phyloP scores from a whole-genome alignment of 2,888 invertebrate species.

The Trichogramma dendrolimi region DNA sequence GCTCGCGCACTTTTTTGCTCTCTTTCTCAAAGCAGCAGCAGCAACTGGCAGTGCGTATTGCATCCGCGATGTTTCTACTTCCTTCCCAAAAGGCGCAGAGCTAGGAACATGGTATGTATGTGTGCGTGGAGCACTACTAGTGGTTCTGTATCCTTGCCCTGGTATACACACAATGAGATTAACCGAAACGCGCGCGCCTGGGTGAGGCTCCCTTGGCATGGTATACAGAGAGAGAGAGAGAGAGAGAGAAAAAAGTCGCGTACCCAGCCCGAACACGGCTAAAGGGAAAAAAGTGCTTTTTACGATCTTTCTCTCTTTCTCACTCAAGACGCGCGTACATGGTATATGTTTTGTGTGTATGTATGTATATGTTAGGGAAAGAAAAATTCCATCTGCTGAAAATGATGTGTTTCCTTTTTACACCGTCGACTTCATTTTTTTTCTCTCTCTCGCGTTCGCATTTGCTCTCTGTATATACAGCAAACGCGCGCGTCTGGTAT shows the following conservation, averaged over 20 bases:
- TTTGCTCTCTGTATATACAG: background rate
- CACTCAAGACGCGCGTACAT: conserved; percentile 7
- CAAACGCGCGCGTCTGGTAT: background rate
- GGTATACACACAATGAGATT: conserved; percentile 17
- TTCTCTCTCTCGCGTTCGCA: background rate
- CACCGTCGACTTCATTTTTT: background rate
- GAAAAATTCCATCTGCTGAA: conserved; percentile 6
- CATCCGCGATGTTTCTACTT: conserved; percentile 17
- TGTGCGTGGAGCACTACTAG: too few relatives aligned
- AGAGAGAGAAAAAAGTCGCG: conserved; percentile 1
- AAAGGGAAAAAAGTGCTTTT: conserved; percentile 17
- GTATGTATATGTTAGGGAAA: too few relatives aligned
- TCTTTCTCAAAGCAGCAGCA: conserved; percentile 7
- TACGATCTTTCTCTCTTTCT: conserved; percentile 14
- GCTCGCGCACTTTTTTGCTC: too few relatives aligned
- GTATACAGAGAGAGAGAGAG: background rate
- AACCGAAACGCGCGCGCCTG: conserved; percentile 14
- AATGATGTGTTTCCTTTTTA: background rate
- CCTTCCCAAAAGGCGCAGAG: background rate
- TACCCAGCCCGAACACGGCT: conserved; percentile 2
- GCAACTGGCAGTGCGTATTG: too few relatives aligned
- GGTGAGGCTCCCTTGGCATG: too few relatives aligned
- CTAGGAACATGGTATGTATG: too few relatives aligned
- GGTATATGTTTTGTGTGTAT: too few relatives aligned
- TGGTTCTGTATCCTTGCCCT: too few relatives aligned